Evolutionary conservation across 2,113 vertebrate species (phyloP), one percentile per base, ranked within the genome.

Genomic region (Oenanthe oenanthe): DNA sequence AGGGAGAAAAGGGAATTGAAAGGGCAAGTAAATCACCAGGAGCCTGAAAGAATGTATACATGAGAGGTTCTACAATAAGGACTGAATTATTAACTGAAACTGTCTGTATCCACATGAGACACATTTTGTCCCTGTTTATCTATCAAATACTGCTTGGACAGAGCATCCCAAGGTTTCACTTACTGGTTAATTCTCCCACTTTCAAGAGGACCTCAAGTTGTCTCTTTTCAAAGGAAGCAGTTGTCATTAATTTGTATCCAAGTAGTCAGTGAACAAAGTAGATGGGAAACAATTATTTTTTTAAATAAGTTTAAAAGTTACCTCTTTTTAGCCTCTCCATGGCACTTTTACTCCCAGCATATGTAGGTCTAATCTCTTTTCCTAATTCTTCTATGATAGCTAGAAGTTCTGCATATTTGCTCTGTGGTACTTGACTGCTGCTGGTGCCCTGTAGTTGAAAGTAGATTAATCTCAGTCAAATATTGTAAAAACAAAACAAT

Each of bases 301-400:
- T 6, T 2, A 11, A 53, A 63, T 5, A 82, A 77, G 21, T 43
- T 28, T 43, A 53, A 80, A 83, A 19, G 10, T 92, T 94, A 99
- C 99, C 99, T 98, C 99, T 98, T 96, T 99, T 99, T 92, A 99
- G 98, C 83, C 99, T 98, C 96, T 99, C 99, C 99, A 99, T 99
- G 6, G 99, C 99, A 31, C 99, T 99, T 98, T 99, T 99, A 89
- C 99, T 99, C 61, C 99, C 99, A 7, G 99, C 99, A 0, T 99
- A 99, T 0, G 99, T 99, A 26, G 99, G 99, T 95, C 99, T 98
- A 96, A 99, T 99, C 98, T 99, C 99, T 96, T 99, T 99, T 32
- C 99, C 99, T 43, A 99, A 97, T 97, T 99, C 99, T 89, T 99
- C 99, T 13, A 99, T 99, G 97, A 99, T 99, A 92, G 99, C 98